phyloP scores from a whole-genome alignment of 2,888 invertebrate genomes.

The Apotomis betuletana region DNA sequence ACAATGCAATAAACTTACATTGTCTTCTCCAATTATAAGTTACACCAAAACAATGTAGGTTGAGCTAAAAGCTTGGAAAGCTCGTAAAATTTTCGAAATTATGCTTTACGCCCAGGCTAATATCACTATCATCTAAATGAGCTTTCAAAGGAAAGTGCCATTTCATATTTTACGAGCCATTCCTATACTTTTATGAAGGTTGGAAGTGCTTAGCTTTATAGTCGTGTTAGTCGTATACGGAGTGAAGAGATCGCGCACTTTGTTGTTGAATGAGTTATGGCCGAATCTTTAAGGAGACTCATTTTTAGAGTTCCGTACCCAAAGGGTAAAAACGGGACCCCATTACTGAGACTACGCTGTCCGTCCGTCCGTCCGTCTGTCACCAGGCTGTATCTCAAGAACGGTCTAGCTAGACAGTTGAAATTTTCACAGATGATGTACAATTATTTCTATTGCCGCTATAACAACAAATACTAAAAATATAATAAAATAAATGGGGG shows the following conservation, averaged over 20 bases:
- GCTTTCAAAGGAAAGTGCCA: slow-evolving; percentile 41
- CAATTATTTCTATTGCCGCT: too few relatives aligned
- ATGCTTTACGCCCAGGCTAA: slow-evolving; percentile 37
- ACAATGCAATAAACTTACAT: slow-evolving; percentile 23
- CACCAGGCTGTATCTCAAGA: too few relatives aligned
- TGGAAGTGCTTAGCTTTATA: slow-evolving; percentile 42
- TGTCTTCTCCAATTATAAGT: slow-evolving; percentile 33
- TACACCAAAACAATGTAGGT: slow-evolving; percentile 28
- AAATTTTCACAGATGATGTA: too few relatives aligned
- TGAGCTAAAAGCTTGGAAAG: slow-evolving; percentile 15
- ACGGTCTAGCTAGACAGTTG: too few relatives aligned
- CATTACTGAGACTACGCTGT: too few relatives aligned
- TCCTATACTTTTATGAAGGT: slow-evolving; percentile 43
- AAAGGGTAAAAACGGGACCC: too few relatives aligned
- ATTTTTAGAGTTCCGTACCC: too few relatives aligned
- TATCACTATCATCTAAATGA: slow-evolving; percentile 42
- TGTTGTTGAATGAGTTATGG: slow-evolving; percentile 34
- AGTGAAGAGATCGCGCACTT: slow-evolving; percentile 36
- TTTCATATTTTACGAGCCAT: slow-evolving; percentile 43
- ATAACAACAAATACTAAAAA: too few relatives aligned
- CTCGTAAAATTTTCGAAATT: slow-evolving; percentile 38
- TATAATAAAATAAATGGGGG: too few relatives aligned
- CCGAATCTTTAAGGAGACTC: slow-evolving; percentile 13
- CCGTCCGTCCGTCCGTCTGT: too few relatives aligned
- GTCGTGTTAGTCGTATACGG: slow-evolving; percentile 33